A percentile compares a stretch with the other conserved stretches of the same genome.
Conservation (phyloP, 2,797 vertebrate genomes). For the Tarsius wallacei region DNA sequence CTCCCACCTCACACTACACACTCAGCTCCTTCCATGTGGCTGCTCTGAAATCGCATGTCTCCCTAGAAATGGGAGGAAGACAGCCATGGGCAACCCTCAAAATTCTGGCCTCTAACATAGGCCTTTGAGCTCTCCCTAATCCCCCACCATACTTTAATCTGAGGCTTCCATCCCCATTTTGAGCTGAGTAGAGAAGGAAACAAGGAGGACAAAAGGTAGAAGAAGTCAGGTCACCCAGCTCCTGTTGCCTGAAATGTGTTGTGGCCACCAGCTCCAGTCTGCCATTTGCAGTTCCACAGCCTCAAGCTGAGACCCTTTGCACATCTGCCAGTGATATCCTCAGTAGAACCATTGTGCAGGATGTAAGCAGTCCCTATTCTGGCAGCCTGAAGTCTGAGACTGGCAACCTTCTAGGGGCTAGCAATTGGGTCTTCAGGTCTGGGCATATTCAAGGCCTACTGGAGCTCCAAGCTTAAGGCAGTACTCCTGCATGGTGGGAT, state of each 20-base stretch:
- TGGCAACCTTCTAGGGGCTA: constrained; percentile 62
- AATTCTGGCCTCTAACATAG: background rate
- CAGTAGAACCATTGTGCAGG: background rate
- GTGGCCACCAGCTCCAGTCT: background rate
- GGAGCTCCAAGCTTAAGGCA: constrained; percentile 14
- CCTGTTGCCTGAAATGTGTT: constrained; percentile 7
- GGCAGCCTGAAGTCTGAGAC: constrained; percentile 14
- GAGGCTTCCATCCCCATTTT: constrained; percentile 54
- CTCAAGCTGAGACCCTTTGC: constrained; percentile 63
- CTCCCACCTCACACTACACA: background rate
- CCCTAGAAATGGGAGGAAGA: constrained; percentile 46
- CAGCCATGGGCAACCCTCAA: background rate
- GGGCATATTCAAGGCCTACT: constrained; percentile 27
- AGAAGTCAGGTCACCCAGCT: background rate
- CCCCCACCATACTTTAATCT: background rate
- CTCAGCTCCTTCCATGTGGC: constrained; percentile 8
- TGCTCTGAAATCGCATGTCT: constrained; percentile 24
- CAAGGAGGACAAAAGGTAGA: background rate
- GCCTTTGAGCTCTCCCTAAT: background rate
- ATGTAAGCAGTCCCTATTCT: background rate
- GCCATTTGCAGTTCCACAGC: constrained; percentile 48
- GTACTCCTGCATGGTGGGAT: constrained; percentile 10
- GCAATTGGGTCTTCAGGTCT: background rate
- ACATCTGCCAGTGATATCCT: constrained; percentile 41
- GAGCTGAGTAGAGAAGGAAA: constrained; percentile 23